Conservation (phyloP, 37 sponge, comb jelly and placozoan genomes). For the Trichoplax adhaerens region DNA sequence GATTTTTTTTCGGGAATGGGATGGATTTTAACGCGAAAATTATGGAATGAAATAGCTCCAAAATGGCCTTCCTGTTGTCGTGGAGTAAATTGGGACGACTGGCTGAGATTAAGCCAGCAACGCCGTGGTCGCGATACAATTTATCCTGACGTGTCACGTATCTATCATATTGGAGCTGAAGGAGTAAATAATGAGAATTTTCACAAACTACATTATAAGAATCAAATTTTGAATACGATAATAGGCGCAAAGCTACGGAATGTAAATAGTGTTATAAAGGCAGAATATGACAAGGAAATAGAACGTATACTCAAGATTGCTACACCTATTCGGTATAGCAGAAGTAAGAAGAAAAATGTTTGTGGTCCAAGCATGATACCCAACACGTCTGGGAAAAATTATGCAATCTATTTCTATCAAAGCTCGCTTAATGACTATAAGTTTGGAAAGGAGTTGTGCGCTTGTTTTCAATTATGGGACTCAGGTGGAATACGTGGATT, state of each 20-base stretch:
- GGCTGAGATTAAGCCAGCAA: slow-evolving; percentile 3
- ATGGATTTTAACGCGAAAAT: not conserved
- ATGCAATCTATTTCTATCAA: not conserved
- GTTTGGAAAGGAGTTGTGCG: slow-evolving; percentile 9
- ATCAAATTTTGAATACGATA: too few species aligned
- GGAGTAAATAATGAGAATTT: not conserved
- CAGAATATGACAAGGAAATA: not conserved
- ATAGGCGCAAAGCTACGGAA: too few species aligned
- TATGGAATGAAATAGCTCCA: not conserved
- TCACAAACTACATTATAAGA: too few species aligned
- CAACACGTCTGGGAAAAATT: too few species aligned
- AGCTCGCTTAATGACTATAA: slow-evolving; percentile 1
- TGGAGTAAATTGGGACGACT: slow-evolving; percentile 14
- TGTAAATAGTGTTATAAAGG: too few species aligned
- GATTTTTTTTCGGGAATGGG: slow-evolving; percentile 25
- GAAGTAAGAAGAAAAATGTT: not conserved
- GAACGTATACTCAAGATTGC: not conserved
- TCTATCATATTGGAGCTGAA: slow-evolving; percentile 7
- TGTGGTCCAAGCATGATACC: too few species aligned
- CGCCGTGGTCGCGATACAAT: slow-evolving; percentile 13
- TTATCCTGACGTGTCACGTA: slow-evolving; percentile 15
- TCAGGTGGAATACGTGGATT: not conserved
- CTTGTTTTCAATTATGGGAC: not conserved
- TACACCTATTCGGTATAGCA: not conserved
- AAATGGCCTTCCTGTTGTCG: slow-evolving; percentile 18